A percentile compares a stretch with the other conserved stretches of the same genome.
phyloP scores from a whole-genome alignment of 2,113 vertebrate genomes.

The Erythrocebus patas region DNA sequence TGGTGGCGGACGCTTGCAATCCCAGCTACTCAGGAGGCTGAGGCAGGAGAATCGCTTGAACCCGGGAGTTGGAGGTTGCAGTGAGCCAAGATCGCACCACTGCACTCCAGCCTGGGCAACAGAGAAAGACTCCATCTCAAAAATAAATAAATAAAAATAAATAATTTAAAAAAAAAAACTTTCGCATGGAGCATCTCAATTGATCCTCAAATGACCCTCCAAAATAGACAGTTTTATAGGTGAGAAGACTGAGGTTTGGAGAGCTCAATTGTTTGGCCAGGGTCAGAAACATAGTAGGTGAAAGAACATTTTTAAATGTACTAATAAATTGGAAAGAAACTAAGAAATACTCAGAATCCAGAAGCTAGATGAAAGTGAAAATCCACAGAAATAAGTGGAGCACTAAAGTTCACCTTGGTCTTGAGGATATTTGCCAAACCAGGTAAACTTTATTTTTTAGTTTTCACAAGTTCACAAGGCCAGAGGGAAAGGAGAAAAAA shows the following conservation, averaged over 20 bases:
- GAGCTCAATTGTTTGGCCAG: background rate
- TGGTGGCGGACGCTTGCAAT: too few species aligned
- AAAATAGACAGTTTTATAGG: background rate
- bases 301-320: background rate
- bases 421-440: background rate
- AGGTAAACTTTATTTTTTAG: background rate
- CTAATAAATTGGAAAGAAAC: background rate
- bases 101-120: too few species aligned
- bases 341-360: background rate
- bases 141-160: too few species aligned
- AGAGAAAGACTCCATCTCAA: too few species aligned
- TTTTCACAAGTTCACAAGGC: background rate
- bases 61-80: too few species aligned
- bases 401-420: background rate
- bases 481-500: background rate
- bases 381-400: background rate
- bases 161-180: background rate
- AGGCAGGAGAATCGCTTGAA: too few species aligned
- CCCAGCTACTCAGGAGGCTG: too few species aligned
- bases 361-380: background rate
- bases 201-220: background rate
- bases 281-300: background rate
- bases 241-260: background rate
- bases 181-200: background rate
- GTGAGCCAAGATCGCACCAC: too few species aligned